Percentiles rank a stretch among this genome's conserved stretches.
Evolutionary conservation across 2,888 invertebrate genomes (phyloP).

Genomic region (Eudasyphora cyanicolor): DNA sequence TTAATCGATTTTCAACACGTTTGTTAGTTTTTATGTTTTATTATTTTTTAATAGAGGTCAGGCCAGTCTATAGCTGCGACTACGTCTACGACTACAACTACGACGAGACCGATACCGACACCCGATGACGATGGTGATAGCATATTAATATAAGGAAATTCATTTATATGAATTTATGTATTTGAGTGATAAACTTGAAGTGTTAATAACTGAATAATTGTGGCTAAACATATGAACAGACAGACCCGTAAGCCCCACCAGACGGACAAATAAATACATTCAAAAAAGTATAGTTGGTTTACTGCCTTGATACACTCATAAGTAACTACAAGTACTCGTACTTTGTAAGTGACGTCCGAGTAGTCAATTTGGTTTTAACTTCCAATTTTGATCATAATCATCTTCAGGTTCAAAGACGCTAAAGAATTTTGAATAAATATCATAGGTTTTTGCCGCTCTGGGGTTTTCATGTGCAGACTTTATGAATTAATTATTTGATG

Average conservation of each 20-base stretch:
- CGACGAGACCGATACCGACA: neutral
- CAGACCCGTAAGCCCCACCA: too few species aligned
- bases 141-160: constrained; percentile 33
- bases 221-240: neutral
- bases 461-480: neutral
- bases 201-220: constrained; percentile 27
- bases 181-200: constrained; percentile 24
- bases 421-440: neutral
- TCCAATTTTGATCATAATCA: neutral
- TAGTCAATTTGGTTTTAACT: neutral
- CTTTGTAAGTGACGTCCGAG: neutral
- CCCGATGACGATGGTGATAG: constrained; percentile 8
- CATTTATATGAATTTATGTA: constrained; percentile 5
- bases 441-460: neutral
- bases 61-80: constrained; percentile 3
- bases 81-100: neutral
- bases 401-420: constrained; percentile 16
- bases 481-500: neutral
- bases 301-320: neutral
- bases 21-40: constrained; percentile 2
- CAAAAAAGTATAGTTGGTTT: neutral
- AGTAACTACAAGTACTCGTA: too few species aligned
- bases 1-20: neutral
- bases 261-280: neutral
- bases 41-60: constrained; percentile 33